These are phyloP conservation scores for Sitta europaea DNA, from an alignment of 2,113 vertebrate genomes.

Conservation along the genomic window DNA sequence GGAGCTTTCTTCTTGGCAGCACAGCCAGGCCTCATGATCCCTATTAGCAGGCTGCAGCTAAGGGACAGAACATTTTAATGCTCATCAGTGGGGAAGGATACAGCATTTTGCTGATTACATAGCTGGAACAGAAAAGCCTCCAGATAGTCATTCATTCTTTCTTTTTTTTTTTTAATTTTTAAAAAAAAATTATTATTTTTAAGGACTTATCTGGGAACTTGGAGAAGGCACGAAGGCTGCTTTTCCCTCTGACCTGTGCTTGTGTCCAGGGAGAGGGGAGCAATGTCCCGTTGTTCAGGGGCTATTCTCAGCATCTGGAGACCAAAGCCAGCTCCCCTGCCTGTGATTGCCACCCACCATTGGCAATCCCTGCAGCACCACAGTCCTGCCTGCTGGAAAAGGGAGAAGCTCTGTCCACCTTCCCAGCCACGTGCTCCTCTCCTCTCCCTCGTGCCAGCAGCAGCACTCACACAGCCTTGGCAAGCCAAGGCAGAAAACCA, in stretches of 20 bases:
- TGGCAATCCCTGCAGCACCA: neutral
- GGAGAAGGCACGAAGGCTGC: neutral
- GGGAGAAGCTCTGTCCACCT: neutral
- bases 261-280: neutral
- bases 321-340: neutral
- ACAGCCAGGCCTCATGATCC: neutral
- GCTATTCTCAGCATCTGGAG: neutral
- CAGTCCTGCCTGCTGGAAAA: neutral
- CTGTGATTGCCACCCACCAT: neutral
- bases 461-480: neutral
- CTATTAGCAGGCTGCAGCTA: neutral
- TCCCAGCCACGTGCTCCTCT: neutral
- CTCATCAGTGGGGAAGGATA: neutral
- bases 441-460: neutral
- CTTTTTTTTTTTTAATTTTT: neutral
- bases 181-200: neutral
- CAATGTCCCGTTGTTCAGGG: rapidly evolving
- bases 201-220: neutral
- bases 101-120: neutral
- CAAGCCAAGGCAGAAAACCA: neutral
- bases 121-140: neutral
- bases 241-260: neutral
- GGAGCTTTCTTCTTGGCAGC: neutral
- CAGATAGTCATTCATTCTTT: neutral
- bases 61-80: neutral